A percentile compares a stretch with the other conserved stretches of the same genome.
These are phyloP conservation scores for Morus bassanus DNA, from an alignment of 2,797 vertebrate species.

Conservation along the genomic window DNA sequence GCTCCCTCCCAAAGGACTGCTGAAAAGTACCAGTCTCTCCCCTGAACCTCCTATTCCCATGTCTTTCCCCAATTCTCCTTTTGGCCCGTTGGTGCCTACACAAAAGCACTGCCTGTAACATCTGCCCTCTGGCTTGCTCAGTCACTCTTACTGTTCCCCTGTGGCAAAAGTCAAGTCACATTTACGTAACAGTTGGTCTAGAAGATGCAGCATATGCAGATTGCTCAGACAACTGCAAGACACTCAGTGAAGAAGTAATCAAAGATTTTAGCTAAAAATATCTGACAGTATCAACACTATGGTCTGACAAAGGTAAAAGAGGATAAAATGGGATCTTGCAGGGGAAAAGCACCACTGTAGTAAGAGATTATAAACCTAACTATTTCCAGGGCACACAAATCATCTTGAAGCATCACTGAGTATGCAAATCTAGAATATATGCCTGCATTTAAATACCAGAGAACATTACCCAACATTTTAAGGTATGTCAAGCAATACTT, in stretches of 20 bases:
- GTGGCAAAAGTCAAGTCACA: not conserved
- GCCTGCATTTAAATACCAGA: not conserved
- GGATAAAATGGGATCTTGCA: not conserved
- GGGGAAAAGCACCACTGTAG: not conserved
- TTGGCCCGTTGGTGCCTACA: not conserved
- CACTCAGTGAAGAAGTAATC: not conserved
- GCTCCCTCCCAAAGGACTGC: not conserved
- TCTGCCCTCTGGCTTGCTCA: not conserved
- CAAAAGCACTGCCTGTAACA: not conserved
- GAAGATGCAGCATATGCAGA: not conserved
- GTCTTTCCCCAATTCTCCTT: not conserved
- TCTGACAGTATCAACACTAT: not conserved
- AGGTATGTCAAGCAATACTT: not conserved
- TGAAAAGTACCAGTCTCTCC: not conserved
- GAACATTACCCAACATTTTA: not conserved
- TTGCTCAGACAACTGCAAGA: not conserved
- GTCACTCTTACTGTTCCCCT: not conserved
- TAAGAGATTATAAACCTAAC: not conserved
- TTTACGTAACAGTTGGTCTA: not conserved
- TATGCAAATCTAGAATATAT: not conserved
- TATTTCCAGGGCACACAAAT: not conserved
- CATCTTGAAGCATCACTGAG: not conserved
- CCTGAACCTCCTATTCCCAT: not conserved
- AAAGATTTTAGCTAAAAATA: not conserved
- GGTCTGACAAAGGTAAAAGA: not conserved